Base-by-base conservation (phyloP, 2,888 invertebrate species). In the Sphecodes monilicornis region DNA sequence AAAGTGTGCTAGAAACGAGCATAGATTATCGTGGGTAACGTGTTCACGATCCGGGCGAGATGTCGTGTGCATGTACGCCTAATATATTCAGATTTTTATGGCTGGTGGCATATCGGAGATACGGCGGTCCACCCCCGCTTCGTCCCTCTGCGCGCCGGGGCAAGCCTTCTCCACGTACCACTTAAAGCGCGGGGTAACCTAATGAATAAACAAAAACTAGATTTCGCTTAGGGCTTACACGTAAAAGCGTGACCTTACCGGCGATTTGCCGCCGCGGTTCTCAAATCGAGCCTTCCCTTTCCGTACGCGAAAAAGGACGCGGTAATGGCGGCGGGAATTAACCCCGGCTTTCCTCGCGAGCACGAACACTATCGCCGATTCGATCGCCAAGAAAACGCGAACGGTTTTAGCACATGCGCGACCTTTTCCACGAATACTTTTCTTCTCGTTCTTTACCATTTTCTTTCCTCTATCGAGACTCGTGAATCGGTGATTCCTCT, bases 21-120 rank as follows among this genome's bases (percentile, higher is more conserved):
- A 87, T 86, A 91, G 92, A 92, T 93, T 93, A 93, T 93, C 93
- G 90, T 86, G 89, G 85, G 85, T 92, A 93, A 93, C 92, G 91
- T 92, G 92, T 91, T 92, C 91, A 92, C 92, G 92, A 92, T 92
- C 90, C 90, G 91, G 90, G 91, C 92, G 90, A 92, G 92, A 92
- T 93, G 93, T 93, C 93, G 93, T 93, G 93, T 93, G 91, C 93
- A 92, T 91, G 92, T 91, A 90, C 92, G 91, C 88, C 92, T 94
- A 94, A 94, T 94, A 93, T 94, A 94, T 94, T 94, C 94, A 93
- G 93, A 94, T 94, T 94, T 94, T 94, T 94, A 94, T 94, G 91
- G 93, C 94, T 92, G 91, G 91, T 93, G 93, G 94, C 92, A 91
- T 93, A 93, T 94, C 94, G 92, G 92, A 93, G 93, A 94, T 93